Percentiles rank a stretch among this genome's conserved stretches.
Conservation (phyloP, 2,888 invertebrate species). For the Nemotelus pantherinus region DNA sequence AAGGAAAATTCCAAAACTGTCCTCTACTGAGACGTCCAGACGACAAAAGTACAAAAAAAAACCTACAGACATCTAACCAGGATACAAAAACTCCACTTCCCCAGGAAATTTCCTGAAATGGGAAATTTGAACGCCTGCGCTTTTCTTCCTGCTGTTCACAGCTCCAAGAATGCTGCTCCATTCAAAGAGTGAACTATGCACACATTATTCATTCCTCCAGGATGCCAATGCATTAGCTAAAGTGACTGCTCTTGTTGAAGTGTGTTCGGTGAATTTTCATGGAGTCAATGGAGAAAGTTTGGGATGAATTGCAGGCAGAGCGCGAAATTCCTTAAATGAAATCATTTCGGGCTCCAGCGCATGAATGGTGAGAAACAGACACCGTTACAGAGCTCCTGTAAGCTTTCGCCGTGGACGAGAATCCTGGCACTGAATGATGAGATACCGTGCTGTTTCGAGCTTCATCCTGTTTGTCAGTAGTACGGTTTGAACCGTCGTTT, state of each 20-base stretch:
- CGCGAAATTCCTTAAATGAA: no score
- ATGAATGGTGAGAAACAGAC: neutral
- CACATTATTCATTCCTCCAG: conserved; percentile 39
- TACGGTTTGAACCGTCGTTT: conserved; percentile 48
- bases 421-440: conserved; percentile 40
- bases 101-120: neutral
- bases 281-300: no score
- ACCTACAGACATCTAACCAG: conserved; percentile 33
- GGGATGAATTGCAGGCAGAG: conserved; percentile 41
- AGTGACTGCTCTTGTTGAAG: no score
- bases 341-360: neutral
- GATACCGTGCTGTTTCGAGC: conserved; percentile 1
- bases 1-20: conserved; percentile 16
- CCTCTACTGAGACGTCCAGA: neutral
- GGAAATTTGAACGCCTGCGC: conserved; percentile 34
- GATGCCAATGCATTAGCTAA: conserved; percentile 40
- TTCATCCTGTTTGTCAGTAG: conserved; percentile 43
- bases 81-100: neutral
- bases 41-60: neutral
- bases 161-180: neutral
- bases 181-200: neutral
- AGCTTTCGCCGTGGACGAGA: conserved; percentile 41
- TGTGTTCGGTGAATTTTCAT: no score
- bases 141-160: conserved; percentile 30
- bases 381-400: neutral